phyloP scores from a whole-genome alignment of 2,113 vertebrate species.

The Anguilla japonica region DNA sequence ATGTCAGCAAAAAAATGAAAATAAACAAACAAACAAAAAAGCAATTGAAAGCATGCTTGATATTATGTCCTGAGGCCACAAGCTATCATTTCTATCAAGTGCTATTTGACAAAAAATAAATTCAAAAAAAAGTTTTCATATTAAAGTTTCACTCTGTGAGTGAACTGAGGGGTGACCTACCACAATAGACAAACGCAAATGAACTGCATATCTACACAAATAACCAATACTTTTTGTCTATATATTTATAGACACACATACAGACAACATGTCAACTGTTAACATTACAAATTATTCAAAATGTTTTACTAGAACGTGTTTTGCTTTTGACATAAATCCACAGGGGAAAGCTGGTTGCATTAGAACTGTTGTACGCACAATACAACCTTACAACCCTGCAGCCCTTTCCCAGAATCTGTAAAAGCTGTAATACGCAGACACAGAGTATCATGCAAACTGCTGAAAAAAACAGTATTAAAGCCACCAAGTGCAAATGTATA shows the following conservation, averaged over 20 bases:
- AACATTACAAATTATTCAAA: slow-evolving; percentile 62
- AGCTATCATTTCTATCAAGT: slow-evolving; percentile 37
- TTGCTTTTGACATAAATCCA: slow-evolving; percentile 48
- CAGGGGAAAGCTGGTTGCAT: slow-evolving; percentile 40
- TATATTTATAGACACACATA: slow-evolving; percentile 66
- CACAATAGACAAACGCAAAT: slow-evolving; percentile 50
- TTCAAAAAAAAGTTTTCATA: slow-evolving; percentile 59
- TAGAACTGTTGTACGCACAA: slow-evolving; percentile 34
- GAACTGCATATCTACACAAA: slow-evolving; percentile 64
- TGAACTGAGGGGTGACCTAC: slow-evolving; percentile 46
- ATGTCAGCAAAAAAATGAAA: neutral
- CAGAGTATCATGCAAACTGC: neutral
- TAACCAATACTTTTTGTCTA: slow-evolving; percentile 68
- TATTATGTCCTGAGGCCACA: neutral
- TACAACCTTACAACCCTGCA: neutral
- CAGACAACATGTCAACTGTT: slow-evolving; percentile 60
- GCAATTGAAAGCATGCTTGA: slow-evolving; percentile 6
- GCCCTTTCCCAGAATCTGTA: neutral
- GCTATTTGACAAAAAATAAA: slow-evolving; percentile 49
- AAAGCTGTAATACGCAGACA: neutral
- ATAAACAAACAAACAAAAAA: neutral
- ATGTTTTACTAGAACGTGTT: slow-evolving; percentile 52
- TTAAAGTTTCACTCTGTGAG: slow-evolving; percentile 65
- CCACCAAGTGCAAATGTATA: neutral
- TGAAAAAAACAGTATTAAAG: slow-evolving; percentile 13